Evolutionary conservation across 2,797 vertebrate species (phyloP), one percentile per base, ranked within the genome.

Genomic region (Myotis planiceps): DNA sequence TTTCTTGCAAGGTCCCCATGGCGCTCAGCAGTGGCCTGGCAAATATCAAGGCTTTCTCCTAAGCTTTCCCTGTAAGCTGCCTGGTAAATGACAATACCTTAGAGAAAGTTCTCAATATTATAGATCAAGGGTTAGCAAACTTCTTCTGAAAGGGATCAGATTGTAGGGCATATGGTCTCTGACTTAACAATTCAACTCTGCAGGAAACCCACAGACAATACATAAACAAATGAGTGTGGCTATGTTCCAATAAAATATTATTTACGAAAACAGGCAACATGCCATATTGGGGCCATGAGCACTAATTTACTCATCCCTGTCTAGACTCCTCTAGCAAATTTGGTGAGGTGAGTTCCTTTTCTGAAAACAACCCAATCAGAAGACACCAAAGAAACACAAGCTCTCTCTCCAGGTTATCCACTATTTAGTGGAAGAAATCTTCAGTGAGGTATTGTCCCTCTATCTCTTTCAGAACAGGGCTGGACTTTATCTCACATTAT

Each of bases 361-460:
- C 96, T 98, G 98, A 97, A 99, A 98, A 98, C 98, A 99, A 98
- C 98, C 98, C 98, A 99, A 84, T 98, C 98, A 98, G 98, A 97
- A 99, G 98, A 98, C 99, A 99, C 98, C 98, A 99, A 97, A 99
- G 98, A 99, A 99, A 97, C 95, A 95, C 96, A 90, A 94, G 97
- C 83, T 95, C 68, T 90, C 93, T 95, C 90, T 97, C 89, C 88
- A 96, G 97, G 94, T 96, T 74, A 96, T 94, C 85, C 95, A 94
- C 92, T 97, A 19, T 94, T 97, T 91, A 97, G 81, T 45, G 81
- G 97, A 96, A 97, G 93, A 97, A 90, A 89, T 88, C 85, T 96
- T 96, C 21, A 5, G 21, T 60, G 76, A 83, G 82, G 97, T 96
- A 96, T 81, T 88, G 16, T 1, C 95, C 66, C 85, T 97, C 75